Evolutionary conservation across 2,113 vertebrate species (phyloP).

Genomic region (Rynchops niger): DNA sequence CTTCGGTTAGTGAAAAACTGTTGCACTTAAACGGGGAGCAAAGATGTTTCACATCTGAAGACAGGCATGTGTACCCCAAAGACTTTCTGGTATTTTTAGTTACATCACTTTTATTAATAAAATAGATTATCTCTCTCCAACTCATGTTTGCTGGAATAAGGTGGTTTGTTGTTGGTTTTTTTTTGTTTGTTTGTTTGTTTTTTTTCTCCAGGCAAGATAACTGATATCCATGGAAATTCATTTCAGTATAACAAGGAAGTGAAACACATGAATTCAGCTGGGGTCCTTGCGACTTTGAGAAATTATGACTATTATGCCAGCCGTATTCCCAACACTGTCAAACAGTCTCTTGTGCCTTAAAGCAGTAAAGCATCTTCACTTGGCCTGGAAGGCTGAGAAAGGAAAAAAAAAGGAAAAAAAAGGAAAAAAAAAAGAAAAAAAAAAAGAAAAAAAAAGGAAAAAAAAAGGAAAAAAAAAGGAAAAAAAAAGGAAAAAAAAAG

Average conservation of each 20-base stretch:
- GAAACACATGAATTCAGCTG: conserved; percentile 95
- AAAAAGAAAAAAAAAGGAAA: not conserved
- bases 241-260: conserved; percentile 89
- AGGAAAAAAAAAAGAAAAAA: not conserved
- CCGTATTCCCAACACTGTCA: conserved; percentile 86
- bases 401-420: not conserved
- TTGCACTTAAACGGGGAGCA: not conserved
- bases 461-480: no score
- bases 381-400: not conserved
- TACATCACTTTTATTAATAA: not conserved
- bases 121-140: not conserved
- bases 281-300: conserved; percentile 87
- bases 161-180: not conserved
- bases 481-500: no score
- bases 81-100: not conserved
- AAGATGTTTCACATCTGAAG: not conserved
- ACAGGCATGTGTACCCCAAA: not conserved
- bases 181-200: not conserved
- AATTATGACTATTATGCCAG: conserved; percentile 90
- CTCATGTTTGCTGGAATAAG: not conserved
- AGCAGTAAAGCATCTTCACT: not conserved
- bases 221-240: conserved; percentile 88
- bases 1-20: not conserved
- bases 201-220: conserved; percentile 83
- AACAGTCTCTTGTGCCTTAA: conserved; percentile 82